A percentile compares a stretch with the other conserved stretches of the same genome.
Evolutionary conservation across 1,140 invertebrate genomes (phyloP).

Genomic region (Platyscapa corneri): DNA sequence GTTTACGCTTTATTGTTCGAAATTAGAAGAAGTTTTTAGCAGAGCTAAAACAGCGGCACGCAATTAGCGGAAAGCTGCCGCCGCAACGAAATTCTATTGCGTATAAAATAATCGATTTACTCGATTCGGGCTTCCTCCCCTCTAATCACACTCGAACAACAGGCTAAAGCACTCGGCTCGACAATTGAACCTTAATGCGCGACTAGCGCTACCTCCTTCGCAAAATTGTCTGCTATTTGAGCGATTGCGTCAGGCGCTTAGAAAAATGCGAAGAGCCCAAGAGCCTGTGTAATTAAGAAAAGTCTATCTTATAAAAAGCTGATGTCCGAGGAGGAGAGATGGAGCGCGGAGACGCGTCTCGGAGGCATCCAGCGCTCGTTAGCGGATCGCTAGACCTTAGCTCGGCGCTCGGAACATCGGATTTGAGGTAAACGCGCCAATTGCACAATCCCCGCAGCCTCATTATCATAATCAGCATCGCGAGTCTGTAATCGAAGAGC

Average conservation of each 20-base stretch:
- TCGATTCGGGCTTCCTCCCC: not conserved
- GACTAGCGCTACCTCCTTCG: not conserved
- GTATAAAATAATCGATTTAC: not conserved
- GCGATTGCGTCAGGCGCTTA: not conserved
- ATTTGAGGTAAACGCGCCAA: not conserved
- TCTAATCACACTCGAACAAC: not conserved
- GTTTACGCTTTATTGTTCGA: not conserved
- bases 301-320: not conserved
- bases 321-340: not conserved
- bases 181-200: not conserved
- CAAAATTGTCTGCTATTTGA: not conserved
- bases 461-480: constrained; percentile 10
- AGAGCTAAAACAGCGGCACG: not conserved
- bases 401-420: not conserved
- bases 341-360: no score
- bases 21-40: no score
- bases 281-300: not conserved
- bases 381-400: no score
- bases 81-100: not conserved
- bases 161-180: not conserved
- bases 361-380: no score
- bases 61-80: not conserved
- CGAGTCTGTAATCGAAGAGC: not conserved
- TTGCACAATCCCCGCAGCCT: constrained; percentile 13
- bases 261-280: no score